Evolutionary conservation across 2,113 vertebrate species (phyloP).

Genomic region (Corythornis madagascariensis): DNA sequence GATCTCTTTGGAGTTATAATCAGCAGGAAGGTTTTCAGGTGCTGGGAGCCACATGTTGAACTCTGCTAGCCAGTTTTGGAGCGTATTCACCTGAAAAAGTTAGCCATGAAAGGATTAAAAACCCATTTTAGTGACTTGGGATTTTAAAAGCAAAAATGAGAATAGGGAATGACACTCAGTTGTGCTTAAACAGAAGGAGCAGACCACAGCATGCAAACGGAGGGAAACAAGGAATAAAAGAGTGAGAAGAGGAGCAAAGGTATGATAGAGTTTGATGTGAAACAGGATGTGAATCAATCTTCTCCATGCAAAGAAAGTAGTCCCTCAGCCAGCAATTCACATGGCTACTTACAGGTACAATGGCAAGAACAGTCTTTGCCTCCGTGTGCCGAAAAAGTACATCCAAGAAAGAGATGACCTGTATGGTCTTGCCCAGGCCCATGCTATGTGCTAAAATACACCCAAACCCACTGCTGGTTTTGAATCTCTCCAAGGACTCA

Average conservation of each 20-base stretch:
- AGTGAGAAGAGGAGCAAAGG: not conserved
- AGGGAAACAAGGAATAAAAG: not conserved
- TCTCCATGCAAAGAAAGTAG: not conserved
- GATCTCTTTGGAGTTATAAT: slow-evolving; percentile 82
- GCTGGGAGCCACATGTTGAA: slow-evolving; percentile 97
- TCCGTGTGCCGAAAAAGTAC: slow-evolving; percentile 92
- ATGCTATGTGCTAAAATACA: slow-evolving; percentile 98
- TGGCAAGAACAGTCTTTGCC: slow-evolving; percentile 95
- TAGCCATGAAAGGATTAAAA: slow-evolving; percentile 13
- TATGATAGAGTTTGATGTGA: not conserved
- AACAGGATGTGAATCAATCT: not conserved
- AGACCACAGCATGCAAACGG: not conserved
- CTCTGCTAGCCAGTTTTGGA: slow-evolving; percentile 97
- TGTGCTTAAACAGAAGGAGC: not conserved
- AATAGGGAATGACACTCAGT: not conserved
- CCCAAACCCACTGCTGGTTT: slow-evolving; percentile 95
- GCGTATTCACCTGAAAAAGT: slow-evolving; percentile 90
- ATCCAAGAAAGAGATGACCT: slow-evolving; percentile 97
- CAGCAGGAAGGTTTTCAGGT: slow-evolving; percentile 84
- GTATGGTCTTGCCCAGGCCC: slow-evolving; percentile 96
- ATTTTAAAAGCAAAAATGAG: not conserved
- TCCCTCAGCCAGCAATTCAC: not conserved
- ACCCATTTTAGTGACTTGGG: not conserved
- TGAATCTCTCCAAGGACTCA: slow-evolving; percentile 94
- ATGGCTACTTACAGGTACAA: slow-evolving; percentile 90